Evolutionary conservation across 2,113 vertebrate species (phyloP).

Genomic region (Thunnus maccoyii): DNA sequence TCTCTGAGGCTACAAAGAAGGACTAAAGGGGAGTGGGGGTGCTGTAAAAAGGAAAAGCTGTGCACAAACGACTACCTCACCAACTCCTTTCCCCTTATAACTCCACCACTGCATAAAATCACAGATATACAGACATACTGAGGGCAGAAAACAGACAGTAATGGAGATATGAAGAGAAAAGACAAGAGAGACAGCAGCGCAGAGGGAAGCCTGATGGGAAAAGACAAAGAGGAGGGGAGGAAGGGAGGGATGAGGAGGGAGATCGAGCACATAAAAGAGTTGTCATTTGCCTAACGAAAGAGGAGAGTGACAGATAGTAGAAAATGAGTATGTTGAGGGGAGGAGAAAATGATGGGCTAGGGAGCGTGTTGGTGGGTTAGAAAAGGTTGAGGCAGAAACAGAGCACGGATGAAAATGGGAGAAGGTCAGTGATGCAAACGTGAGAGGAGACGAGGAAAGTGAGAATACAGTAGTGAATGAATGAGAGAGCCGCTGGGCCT

Average conservation of each 20-base stretch:
- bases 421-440: conserved; percentile 49
- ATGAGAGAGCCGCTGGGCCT: conserved; percentile 3
- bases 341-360: conserved; percentile 55
- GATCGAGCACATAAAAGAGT: conserved; percentile 70
- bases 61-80: conserved; percentile 39
- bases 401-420: conserved; percentile 35
- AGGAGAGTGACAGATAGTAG: conserved; percentile 62
- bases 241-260: conserved; percentile 43
- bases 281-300: conserved; percentile 77
- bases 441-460: conserved; percentile 31
- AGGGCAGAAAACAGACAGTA: conserved; percentile 57
- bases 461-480: conserved; percentile 6
- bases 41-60: conserved; percentile 42
- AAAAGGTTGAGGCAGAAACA: conserved; percentile 57
- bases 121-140: conserved; percentile 32
- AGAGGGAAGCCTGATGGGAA: conserved; percentile 74
- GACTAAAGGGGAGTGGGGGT: conserved; percentile 28
- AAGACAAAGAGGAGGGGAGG: conserved; percentile 68
- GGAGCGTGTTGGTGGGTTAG: conserved; percentile 16
- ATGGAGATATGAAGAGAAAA: conserved; percentile 73
- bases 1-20: conserved; percentile 66
- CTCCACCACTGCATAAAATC: conserved; percentile 31
- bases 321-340: conserved; percentile 58
- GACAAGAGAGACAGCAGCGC: conserved; percentile 64
- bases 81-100: conserved; percentile 9